Percentiles rank a stretch among this genome's conserved stretches.
Evolutionary conservation across 2,888 invertebrate species (phyloP).

Genomic region (Seira ritae): DNA sequence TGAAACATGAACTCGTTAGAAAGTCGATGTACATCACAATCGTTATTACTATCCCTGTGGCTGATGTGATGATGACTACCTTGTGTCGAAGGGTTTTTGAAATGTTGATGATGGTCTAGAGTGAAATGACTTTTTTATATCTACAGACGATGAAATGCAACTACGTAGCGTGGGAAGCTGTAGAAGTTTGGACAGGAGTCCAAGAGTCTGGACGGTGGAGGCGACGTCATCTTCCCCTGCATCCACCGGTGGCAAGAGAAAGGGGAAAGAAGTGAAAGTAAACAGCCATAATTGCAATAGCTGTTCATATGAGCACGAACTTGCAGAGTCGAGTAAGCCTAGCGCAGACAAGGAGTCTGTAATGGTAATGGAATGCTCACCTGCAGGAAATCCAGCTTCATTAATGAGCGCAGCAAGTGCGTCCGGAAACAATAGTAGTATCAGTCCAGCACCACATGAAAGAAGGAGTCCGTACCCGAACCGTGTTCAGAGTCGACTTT

Average conservation of each 20-base stretch:
- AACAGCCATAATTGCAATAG: slow-evolving; percentile 35
- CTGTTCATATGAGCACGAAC: slow-evolving; percentile 54
- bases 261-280: slow-evolving; percentile 31
- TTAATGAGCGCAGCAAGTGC: slow-evolving; percentile 63
- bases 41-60: too few species aligned
- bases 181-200: slow-evolving; percentile 58
- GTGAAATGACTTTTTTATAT: too few species aligned
- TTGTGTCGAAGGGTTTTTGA: too few species aligned
- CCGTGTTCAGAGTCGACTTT: slow-evolving; percentile 47
- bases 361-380: slow-evolving; percentile 63
- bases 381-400: slow-evolving; percentile 66
- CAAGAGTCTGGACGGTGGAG: slow-evolving; percentile 73
- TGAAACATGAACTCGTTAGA: not conserved
- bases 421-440: slow-evolving; percentile 36
- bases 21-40: not conserved
- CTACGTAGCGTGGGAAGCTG: slow-evolving; percentile 42
- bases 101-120: not conserved
- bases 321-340: slow-evolving; percentile 22
- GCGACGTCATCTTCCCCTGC: slow-evolving; percentile 40
- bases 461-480: slow-evolving; percentile 31
- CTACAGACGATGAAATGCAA: slow-evolving; percentile 53
- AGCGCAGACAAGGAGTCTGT: slow-evolving; percentile 50
- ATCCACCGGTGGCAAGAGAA: slow-evolving; percentile 26
- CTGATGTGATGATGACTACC: too few species aligned
- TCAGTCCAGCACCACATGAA: slow-evolving; percentile 42